phyloP scores from a whole-genome alignment of 2,113 vertebrate genomes.

The Dasyurus viverrinus region DNA sequence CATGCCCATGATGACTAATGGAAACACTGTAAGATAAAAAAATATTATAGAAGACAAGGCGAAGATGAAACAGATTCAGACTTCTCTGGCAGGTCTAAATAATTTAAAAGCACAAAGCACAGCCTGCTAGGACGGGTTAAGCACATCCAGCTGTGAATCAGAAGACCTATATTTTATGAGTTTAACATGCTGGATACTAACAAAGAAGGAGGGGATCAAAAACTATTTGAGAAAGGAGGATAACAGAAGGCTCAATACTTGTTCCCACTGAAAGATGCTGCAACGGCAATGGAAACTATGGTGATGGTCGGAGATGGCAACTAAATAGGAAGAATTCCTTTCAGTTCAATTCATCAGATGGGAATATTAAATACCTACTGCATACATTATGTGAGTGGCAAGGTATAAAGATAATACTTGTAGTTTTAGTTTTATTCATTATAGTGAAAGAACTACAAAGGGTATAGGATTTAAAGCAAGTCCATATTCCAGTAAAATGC shows the following conservation, averaged over 20 bases:
- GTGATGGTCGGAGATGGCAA: conserved; percentile 23
- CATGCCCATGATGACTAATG: conserved; percentile 81
- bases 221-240: conserved; percentile 30
- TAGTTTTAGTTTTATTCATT: not conserved
- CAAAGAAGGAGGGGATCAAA: conserved; percentile 52
- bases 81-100: conserved; percentile 82
- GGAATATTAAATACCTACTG: not conserved
- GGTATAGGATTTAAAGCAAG: not conserved
- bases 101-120: conserved; percentile 84
- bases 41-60: conserved; percentile 78
- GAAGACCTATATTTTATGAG: conserved; percentile 70
- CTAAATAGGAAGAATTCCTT: conserved; percentile 48
- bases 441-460: not conserved
- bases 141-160: conserved; percentile 75
- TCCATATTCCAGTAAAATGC: not conserved
- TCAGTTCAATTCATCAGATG: not conserved
- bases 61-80: conserved; percentile 83
- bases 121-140: conserved; percentile 76
- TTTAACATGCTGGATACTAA: conserved; percentile 72
- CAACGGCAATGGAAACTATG: not conserved
- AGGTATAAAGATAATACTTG: not conserved
- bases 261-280: conserved; percentile 13
- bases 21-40: conserved; percentile 77
- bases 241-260: conserved; percentile 46
- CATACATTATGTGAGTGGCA: not conserved